Evolutionary conservation across 2,797 vertebrate species (phyloP).

Genomic region (Columba guinea): DNA sequence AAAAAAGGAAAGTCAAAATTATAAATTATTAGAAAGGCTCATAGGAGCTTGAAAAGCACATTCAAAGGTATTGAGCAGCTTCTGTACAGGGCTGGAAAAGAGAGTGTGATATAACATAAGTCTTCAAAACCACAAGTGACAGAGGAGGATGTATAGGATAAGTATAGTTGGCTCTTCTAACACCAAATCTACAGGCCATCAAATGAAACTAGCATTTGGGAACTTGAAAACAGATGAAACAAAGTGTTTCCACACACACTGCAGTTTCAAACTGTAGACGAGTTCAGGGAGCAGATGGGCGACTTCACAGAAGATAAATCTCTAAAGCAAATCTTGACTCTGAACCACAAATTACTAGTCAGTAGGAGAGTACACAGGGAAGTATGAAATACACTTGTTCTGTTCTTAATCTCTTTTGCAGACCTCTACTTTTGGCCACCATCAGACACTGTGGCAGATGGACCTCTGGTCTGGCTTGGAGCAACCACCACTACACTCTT

Average conservation of each 20-base stretch:
- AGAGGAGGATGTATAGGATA: background rate
- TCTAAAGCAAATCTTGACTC: background rate
- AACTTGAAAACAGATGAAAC: background rate
- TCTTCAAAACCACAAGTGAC: background rate
- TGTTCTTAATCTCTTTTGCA: background rate
- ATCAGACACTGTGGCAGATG: background rate
- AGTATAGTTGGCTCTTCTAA: background rate
- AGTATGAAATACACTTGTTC: background rate
- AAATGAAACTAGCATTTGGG: background rate
- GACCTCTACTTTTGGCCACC: background rate
- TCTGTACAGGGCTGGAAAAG: background rate
- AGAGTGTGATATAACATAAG: background rate
- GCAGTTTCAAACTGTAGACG: background rate
- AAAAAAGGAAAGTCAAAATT: background rate
- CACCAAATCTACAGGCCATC: background rate
- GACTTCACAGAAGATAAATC: background rate
- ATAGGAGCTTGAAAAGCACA: background rate
- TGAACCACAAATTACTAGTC: background rate
- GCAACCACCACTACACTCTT: background rate
- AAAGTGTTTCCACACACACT: background rate
- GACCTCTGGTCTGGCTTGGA: background rate
- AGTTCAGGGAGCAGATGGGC: background rate
- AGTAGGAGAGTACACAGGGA: background rate
- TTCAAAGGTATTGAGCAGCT: background rate
- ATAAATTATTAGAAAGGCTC: background rate